phyloP scores from a whole-genome alignment of 2,113 vertebrate species.

The Alethe castanea region DNA sequence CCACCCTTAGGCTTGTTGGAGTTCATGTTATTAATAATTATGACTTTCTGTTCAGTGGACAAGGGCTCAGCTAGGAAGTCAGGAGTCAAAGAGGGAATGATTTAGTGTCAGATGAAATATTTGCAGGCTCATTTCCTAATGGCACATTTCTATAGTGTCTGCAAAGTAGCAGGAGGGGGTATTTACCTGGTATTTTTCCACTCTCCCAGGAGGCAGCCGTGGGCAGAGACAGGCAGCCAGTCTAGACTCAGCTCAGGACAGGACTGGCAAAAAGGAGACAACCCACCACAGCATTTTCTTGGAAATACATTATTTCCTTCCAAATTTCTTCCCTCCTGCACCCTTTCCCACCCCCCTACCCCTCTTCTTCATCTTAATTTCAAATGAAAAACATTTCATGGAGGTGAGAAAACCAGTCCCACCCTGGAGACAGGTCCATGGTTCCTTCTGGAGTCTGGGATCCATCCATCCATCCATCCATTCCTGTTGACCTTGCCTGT shows the following conservation, averaged over 20 bases:
- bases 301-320: not conserved
- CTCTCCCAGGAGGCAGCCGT: not conserved
- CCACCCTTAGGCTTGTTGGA: not conserved
- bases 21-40: not conserved
- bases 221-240: not conserved
- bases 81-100: not conserved
- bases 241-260: not conserved
- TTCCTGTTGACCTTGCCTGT: fast-evolving
- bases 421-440: not conserved
- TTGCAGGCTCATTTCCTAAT: not conserved
- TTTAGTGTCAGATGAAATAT: not conserved
- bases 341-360: fast-evolving
- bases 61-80: not conserved
- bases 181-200: not conserved
- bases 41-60: not conserved
- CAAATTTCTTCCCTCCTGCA: not conserved
- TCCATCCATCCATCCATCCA: not conserved
- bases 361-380: not conserved
- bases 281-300: not conserved
- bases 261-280: not conserved
- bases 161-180: not conserved
- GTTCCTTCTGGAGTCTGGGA: not conserved
- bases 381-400: not conserved
- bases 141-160: not conserved
- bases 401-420: not conserved